phyloP scores from a whole-genome alignment of 2,113 vertebrate species.

The Propithecus coquereli region DNA sequence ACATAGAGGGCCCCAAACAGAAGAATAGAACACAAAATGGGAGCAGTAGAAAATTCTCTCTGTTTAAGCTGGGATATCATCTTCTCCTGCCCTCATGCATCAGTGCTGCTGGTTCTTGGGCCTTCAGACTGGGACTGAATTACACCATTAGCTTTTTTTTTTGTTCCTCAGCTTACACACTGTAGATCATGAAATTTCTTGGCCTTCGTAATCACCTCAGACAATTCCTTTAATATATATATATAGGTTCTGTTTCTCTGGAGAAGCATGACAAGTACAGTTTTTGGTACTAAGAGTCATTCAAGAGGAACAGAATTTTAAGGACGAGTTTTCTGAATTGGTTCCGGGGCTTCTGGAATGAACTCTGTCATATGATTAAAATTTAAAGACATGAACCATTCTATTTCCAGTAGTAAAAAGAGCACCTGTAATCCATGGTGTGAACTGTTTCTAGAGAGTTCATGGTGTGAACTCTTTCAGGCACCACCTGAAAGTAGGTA shows the following conservation, averaged over 20 bases:
- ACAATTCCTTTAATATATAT: background rate
- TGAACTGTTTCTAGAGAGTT: background rate
- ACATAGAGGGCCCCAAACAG: background rate
- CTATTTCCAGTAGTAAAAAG: background rate
- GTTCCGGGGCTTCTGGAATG: background rate
- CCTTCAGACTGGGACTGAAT: background rate
- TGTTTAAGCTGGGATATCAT: background rate
- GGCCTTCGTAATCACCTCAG: background rate
- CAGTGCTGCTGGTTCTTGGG: too few relatives aligned
- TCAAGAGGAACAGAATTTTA: background rate
- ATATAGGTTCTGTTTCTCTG: background rate
- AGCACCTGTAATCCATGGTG: background rate
- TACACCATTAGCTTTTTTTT: too few relatives aligned
- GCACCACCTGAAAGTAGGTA: background rate
- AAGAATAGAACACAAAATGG: background rate
- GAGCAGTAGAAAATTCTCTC: background rate
- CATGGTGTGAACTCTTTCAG: background rate
- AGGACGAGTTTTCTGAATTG: background rate
- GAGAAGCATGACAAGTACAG: background rate
- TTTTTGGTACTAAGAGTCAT: background rate
- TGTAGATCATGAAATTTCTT: background rate
- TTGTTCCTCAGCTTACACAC: background rate
- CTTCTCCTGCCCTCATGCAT: background rate
- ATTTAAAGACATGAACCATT: background rate
- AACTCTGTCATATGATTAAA: background rate